Conservation (phyloP, 1,140 invertebrate species). For the Drosophila yakuba region DNA sequence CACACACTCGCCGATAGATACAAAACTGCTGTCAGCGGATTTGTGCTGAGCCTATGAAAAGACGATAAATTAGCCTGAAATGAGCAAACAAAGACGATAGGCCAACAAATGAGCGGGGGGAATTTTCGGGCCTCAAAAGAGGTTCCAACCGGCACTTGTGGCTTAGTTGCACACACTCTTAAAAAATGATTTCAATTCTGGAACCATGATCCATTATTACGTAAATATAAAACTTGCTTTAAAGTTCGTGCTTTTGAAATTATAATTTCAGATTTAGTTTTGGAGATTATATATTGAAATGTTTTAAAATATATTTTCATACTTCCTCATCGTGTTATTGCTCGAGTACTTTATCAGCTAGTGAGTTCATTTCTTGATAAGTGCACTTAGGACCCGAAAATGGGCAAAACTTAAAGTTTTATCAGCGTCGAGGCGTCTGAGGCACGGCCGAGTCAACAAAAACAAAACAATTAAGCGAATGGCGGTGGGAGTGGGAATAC, state of each 20-base stretch:
- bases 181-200: background rate
- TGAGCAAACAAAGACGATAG: conserved; percentile 54
- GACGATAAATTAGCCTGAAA: conserved; percentile 63
- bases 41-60: conserved; percentile 49
- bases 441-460: conserved; percentile 31
- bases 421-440: conserved; percentile 53
- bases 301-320: too few species aligned
- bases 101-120: conserved; percentile 44
- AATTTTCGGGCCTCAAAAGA: conserved; percentile 18
- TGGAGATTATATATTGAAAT: too few species aligned
- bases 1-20: conserved; percentile 23
- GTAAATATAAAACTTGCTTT: too few species aligned
- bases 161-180: background rate
- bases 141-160: conserved; percentile 41
- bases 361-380: background rate
- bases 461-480: conserved; percentile 50
- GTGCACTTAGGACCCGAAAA: conserved; percentile 4
- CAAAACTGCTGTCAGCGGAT: conserved; percentile 63
- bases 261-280: too few species aligned
- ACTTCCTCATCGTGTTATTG: too few species aligned
- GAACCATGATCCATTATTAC: too few species aligned
- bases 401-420: conserved; percentile 26
- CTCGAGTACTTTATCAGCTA: background rate
- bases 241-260: too few species aligned
- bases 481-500: conserved; percentile 5